phyloP scores from a whole-genome alignment of 2,888 invertebrate genomes.

The Athetis lepigone region DNA sequence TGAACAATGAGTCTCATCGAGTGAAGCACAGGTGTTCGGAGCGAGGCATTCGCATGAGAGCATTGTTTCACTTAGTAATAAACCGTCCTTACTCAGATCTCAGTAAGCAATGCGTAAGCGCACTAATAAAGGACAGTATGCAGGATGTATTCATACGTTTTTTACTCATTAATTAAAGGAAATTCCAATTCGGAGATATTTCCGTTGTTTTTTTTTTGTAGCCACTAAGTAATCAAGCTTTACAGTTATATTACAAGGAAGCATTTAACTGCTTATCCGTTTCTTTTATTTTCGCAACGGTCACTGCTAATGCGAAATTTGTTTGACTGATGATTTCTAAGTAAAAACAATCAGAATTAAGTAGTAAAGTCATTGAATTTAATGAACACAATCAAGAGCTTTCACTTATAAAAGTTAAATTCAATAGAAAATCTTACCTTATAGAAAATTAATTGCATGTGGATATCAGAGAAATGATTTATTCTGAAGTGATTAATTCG shows the following conservation, averaged over 20 bases:
- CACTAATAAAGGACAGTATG: slow-evolving; percentile 30
- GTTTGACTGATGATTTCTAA: neutral
- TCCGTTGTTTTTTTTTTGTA: slow-evolving; percentile 35
- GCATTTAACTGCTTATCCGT: neutral
- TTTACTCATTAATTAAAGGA: slow-evolving; percentile 47
- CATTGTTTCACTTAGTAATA: slow-evolving; percentile 47
- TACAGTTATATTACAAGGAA: slow-evolving; percentile 24
- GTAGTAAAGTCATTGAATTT: slow-evolving; percentile 44
- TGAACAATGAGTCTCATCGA: slow-evolving; percentile 36
- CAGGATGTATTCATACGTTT: slow-evolving; percentile 38
- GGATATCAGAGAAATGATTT: slow-evolving; percentile 28
- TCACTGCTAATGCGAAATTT: neutral
- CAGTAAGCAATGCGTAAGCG: slow-evolving; percentile 22
- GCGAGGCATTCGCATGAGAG: slow-evolving; percentile 29
- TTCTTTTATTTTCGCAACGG: neutral
- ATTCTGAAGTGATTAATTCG: slow-evolving; percentile 32
- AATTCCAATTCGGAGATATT: slow-evolving; percentile 45
- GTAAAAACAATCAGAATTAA: slow-evolving; percentile 34
- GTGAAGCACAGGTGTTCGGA: slow-evolving; percentile 45
- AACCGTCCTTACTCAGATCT: slow-evolving; percentile 12
- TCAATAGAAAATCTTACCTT: slow-evolving; percentile 34
- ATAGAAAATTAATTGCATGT: slow-evolving; percentile 34
- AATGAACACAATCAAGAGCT: slow-evolving; percentile 39
- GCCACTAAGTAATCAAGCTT: slow-evolving; percentile 15
- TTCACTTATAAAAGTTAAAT: slow-evolving; percentile 38